Base-by-base conservation (phyloP, 2,113 vertebrate genomes). In the Strix uralensis region DNA sequence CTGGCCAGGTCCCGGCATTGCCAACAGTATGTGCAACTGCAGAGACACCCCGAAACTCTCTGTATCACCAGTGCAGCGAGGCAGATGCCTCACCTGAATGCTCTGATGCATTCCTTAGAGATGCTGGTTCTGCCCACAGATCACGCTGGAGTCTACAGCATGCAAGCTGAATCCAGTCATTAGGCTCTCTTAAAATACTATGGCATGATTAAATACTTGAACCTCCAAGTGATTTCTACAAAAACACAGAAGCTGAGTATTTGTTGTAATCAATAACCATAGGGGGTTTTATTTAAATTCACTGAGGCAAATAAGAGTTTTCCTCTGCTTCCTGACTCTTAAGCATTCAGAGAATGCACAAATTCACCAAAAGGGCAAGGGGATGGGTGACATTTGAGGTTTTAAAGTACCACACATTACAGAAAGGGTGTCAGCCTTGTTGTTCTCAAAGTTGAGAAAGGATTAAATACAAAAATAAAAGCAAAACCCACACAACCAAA, bases 61-160 rank as follows among this genome's bases (percentile, higher is more conserved):
- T 0, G 0, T 8, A 42, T 5, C 0, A 0, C 13, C 77, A 40
- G 14, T 0, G 13, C 2, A 6, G 22, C 25, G 49, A 32, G 20
- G 51, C 54, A 63, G 54, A 55, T 22, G 7, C 57, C 61, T 34
- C 83, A 49, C 51, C 47, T 8, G 27, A 23, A 46, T 5, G 12
- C 23, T 36, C 46, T 11, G 18, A 46, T 13, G n/a, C 13, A 6
- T 14, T 8, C 52, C 80, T 62, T 12, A 19, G 22, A 47, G 62
- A 38, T 18, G 11, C 44, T 14, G 7, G 10, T 9, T 74, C 74
- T 88, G 66, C 62, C 27, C 52, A 49, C 51, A 36, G 20, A 54
- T 26, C 66, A 46, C 2, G 0, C 0, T 25, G 65, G 10, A 1
- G 4, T 2, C 66, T n/a, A 38, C 66, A 86, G 57, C n/a, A 34